phyloP scores from a whole-genome alignment of 2,113 vertebrate species.

The Hemiprocne comata region DNA sequence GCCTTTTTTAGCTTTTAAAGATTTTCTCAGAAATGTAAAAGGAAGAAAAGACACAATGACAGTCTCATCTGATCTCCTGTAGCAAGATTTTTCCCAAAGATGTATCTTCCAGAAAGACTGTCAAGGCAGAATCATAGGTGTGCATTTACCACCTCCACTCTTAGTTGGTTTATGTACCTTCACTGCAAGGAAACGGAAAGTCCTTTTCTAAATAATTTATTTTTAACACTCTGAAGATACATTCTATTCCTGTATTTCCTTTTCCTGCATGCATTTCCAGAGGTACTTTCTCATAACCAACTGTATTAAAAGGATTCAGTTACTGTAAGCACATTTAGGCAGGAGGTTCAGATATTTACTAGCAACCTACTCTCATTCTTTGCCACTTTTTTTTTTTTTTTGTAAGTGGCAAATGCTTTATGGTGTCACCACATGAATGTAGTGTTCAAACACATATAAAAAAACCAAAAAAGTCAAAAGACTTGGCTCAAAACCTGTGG shows the following conservation, averaged over 20 bases:
- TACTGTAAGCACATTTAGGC: neutral
- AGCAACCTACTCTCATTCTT: neutral
- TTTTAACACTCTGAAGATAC: neutral
- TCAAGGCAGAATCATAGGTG: neutral
- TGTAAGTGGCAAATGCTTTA: neutral
- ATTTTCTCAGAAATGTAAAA: neutral
- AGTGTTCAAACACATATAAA: neutral
- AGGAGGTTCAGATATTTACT: neutral
- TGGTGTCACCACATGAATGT: neutral
- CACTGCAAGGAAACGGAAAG: neutral
- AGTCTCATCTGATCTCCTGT: neutral
- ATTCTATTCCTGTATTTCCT: neutral
- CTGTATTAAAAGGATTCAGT: neutral
- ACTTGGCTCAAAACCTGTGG: neutral
- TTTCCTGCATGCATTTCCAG: neutral
- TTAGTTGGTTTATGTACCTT: neutral
- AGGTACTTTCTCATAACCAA: neutral
- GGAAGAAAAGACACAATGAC: neutral
- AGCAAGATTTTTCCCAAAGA: neutral
- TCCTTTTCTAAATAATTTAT: neutral
- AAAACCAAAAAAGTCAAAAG: neutral
- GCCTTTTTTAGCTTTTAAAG: neutral
- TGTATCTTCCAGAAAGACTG: neutral
- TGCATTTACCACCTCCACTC: neutral
- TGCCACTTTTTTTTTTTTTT: too few species aligned